Base-by-base conservation (phyloP, 1,140 invertebrate species). In the Drosophila ohnishii region DNA sequence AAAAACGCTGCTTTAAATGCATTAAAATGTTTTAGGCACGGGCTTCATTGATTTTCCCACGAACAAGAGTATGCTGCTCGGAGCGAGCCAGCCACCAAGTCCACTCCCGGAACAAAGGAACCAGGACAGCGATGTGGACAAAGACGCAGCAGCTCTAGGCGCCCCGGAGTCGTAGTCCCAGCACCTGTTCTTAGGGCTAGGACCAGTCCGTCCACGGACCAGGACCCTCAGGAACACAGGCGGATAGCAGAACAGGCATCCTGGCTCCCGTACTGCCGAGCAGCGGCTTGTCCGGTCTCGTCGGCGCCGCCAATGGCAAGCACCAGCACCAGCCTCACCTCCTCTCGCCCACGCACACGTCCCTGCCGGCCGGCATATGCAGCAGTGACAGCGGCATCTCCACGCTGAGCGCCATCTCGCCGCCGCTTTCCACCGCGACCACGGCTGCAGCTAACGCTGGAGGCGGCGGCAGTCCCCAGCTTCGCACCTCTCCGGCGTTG, bases 331-430 rank as follows among this genome's bases (percentile, higher is more conserved):
- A 47, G 14, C 37, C 61, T 14, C 61, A 61, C 66, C 80, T 90
- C 64, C 86, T 90, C 25, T 90, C 87, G 61, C 87, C 87, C n/a
- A 90, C 87, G n/a, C 82, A 86, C 53, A 62, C 86, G 13, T 56
- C 69, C 45, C 51, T 79, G 63, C 78, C 82, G 86, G 86, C 70
- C 79, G 86, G 79, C 74, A 86, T 86, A 56, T 90, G 85, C 78
- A 91, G 90, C 72, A 85, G 78, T 40, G 90, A 91, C 57, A 91
- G 90, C 72, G 90, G 90, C 72, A 91, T 91, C 35, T 91, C 90
- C 6, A 78, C 90, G 14, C 65, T 87, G 35, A 84, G 80, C 51
- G 84, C 84, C 73, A 90, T 91, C 19, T 91, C 90, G 72, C 90
- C 90, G 14, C 89, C 89, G n/a, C 75, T 88, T 10, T 88, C 84